phyloP scores from a whole-genome alignment of 2,888 invertebrate genomes.

The Drosophila setosimentum region DNA sequence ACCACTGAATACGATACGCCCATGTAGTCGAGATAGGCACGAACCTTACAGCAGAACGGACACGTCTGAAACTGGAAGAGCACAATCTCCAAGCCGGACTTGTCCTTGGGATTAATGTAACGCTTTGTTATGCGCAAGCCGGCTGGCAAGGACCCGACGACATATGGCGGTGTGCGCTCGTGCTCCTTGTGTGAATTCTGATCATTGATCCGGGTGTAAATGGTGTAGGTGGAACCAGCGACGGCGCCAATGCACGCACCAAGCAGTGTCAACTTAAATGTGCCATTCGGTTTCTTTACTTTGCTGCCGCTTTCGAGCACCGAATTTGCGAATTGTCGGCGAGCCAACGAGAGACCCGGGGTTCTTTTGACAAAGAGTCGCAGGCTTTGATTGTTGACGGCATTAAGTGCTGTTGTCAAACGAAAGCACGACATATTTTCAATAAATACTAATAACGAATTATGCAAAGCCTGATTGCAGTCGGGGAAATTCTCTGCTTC shows the following conservation, averaged over 20 bases:
- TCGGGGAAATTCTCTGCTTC: slow-evolving; percentile 29
- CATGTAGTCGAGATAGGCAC: slow-evolving; percentile 95
- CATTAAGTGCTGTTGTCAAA: slow-evolving; percentile 44
- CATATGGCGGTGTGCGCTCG: slow-evolving; percentile 72
- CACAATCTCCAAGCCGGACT: slow-evolving; percentile 90
- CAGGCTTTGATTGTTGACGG: slow-evolving; percentile 23
- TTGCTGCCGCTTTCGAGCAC: slow-evolving; percentile 24
- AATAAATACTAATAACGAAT: slow-evolving; percentile 46
- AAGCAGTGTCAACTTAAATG: slow-evolving; percentile 87
- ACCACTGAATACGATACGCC: slow-evolving; percentile 98
- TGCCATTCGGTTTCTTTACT: slow-evolving; percentile 60
- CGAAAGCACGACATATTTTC: slow-evolving; percentile 73
- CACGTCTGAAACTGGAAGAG: slow-evolving; percentile 99
- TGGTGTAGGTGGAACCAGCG: slow-evolving; percentile 86
- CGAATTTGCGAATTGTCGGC: slow-evolving; percentile 40
- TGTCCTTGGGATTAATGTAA: slow-evolving; percentile 89
- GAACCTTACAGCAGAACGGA: slow-evolving; percentile 97
- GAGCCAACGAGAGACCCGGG: slow-evolving; percentile 22
- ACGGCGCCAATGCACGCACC: slow-evolving; percentile 88
- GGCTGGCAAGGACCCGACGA: slow-evolving; percentile 86
- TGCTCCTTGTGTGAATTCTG: slow-evolving; percentile 84
- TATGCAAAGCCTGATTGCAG: slow-evolving; percentile 64
- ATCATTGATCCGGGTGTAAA: slow-evolving; percentile 76
- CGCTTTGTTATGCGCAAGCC: slow-evolving; percentile 87
- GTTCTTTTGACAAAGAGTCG: slow-evolving; percentile 27